phyloP scores from a whole-genome alignment of 1,140 invertebrate genomes.

The Epicauta chinensis region DNA sequence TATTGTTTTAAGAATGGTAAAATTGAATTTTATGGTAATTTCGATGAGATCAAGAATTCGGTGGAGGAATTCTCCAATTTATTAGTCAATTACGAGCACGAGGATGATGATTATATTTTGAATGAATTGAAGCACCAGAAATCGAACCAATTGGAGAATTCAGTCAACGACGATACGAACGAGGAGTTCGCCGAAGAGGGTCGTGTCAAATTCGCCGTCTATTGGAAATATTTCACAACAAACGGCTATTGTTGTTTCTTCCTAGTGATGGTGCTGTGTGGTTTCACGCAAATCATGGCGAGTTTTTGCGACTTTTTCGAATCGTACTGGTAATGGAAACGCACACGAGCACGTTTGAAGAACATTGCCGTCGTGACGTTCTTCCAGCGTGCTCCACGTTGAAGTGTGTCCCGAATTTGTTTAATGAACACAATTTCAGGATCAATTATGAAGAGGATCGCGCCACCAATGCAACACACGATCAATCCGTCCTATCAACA shows the following conservation, averaged over 20 bases:
- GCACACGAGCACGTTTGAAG: too few species aligned
- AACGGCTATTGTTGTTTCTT: constrained; percentile 47
- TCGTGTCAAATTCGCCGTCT: constrained; percentile 41
- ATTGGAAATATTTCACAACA: constrained; percentile 56
- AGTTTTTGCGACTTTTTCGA: constrained; percentile 65
- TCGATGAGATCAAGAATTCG: constrained; percentile 53
- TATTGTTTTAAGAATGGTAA: constrained; percentile 56
- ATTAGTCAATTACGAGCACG: constrained; percentile 43
- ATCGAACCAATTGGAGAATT: constrained; percentile 1
- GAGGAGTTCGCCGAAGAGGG: constrained; percentile 38
- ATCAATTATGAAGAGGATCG: constrained; percentile 22
- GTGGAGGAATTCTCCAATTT: constrained; percentile 60
- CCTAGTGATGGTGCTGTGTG: constrained; percentile 48
- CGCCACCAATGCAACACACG: background rate
- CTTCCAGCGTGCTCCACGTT: too few species aligned
- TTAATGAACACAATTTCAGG: too few species aligned
- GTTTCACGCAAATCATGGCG: constrained; percentile 54
- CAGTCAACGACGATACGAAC: constrained; percentile 38
- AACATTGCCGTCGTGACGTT: too few species aligned
- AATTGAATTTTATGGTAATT: constrained; percentile 54
- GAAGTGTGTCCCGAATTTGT: too few species aligned
- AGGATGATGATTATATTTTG: constrained; percentile 38
- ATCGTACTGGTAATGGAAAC: constrained; percentile 55
- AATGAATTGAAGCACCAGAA: constrained; percentile 8
- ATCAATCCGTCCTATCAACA: constrained; percentile 21